Conservation (phyloP, 1,140 invertebrate genomes). For the Cydia splendana region DNA sequence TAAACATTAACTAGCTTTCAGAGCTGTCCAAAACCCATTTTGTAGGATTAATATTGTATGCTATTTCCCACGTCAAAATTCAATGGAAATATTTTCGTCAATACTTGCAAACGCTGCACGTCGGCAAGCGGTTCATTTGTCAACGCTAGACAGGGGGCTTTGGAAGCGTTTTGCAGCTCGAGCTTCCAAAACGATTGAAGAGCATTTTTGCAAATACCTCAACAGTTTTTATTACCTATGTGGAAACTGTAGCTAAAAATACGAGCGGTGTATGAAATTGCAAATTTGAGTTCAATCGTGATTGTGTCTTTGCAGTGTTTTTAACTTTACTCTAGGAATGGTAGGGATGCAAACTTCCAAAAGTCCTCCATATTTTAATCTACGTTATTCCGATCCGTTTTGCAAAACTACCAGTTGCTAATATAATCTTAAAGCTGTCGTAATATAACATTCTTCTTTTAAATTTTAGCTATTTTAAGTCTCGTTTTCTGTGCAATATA, state of each 20-base stretch:
- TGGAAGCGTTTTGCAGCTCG: not conserved
- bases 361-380: too few species aligned
- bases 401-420: too few species aligned
- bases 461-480: not conserved
- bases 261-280: too few species aligned
- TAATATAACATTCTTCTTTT: not conserved
- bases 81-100: not conserved
- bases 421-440: not conserved
- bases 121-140: not conserved
- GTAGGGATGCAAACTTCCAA: too few species aligned
- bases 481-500: not conserved
- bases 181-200: not conserved
- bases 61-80: not conserved
- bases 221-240: not conserved
- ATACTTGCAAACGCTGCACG: not conserved
- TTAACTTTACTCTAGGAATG: too few species aligned
- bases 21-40: not conserved
- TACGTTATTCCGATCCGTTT: too few species aligned
- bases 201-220: not conserved
- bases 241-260: not conserved
- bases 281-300: too few species aligned
- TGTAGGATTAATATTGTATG: not conserved
- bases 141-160: not conserved
- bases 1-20: not conserved
- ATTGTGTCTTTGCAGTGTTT: too few species aligned